A percentile compares a stretch with the other conserved stretches of the same genome.
phyloP scores from a whole-genome alignment of 2,113 vertebrate species.

The Butorides virescens region DNA sequence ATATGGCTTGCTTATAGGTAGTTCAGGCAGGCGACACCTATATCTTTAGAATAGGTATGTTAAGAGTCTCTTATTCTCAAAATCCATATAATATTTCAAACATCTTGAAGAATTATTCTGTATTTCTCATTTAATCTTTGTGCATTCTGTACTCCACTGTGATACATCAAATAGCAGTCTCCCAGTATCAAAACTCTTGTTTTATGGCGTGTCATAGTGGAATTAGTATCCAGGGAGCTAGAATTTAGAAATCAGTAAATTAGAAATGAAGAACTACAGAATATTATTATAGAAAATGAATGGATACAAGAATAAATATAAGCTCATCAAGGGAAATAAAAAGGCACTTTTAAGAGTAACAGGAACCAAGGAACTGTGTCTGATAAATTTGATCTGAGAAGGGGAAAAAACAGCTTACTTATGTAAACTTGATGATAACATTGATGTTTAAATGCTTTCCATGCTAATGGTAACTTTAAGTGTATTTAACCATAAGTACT shows the following conservation, averaged over 20 bases:
- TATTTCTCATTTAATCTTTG: background rate
- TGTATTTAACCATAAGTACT: background rate
- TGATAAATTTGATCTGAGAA: background rate
- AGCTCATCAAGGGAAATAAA: background rate
- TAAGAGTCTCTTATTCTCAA: background rate
- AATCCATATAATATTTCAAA: background rate
- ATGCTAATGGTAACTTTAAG: background rate
- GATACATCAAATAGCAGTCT: background rate
- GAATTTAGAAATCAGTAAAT: background rate
- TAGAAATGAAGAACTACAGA: background rate
- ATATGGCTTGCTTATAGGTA: background rate
- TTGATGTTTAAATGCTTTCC: background rate
- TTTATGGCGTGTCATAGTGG: background rate
- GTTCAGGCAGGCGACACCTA: background rate
- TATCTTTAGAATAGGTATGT: background rate
- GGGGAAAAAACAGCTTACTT: background rate
- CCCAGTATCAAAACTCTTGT: background rate
- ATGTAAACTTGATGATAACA: background rate
- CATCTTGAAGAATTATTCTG: background rate
- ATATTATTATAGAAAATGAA: background rate
- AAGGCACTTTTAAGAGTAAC: background rate
- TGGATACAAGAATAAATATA: background rate
- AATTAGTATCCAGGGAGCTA: background rate
- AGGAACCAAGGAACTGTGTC: background rate
- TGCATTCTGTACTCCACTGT: background rate